Base-by-base conservation (phyloP, 2,113 vertebrate genomes). In the Tragelaphus buxtoni region DNA sequence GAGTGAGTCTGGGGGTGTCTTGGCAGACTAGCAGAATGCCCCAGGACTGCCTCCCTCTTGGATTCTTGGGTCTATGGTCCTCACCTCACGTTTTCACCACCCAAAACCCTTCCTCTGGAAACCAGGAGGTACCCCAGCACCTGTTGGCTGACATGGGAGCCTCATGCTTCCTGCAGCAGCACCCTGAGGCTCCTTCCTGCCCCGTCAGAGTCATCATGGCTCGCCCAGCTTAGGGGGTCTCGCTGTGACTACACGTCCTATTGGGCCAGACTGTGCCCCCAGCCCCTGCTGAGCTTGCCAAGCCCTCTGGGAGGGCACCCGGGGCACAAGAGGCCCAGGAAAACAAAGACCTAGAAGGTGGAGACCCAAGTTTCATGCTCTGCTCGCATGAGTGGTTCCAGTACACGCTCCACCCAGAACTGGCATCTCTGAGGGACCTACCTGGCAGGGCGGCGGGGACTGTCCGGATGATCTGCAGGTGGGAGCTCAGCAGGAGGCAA, bases 401-500 rank as follows among this genome's bases (percentile, higher is more conserved):
- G 20, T 12, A 1, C 0, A 1, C 0, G 28, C 12, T 39, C 39
- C 18, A 10, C 32, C 7, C 26, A 13, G 56, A 69, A 18, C 4
- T 0, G 1, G 28, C 4, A 1, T 39, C 49, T 77, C 12, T 18
- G 10, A 26, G 65, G 61, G 42, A 93, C 97, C 45, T 84, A 98
- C 98, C 98, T 65, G 98, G 94, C 10, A 96, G 88, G 28, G 86
- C 30, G 1, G 32, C 4, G 1, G 98, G 98, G 39, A 98, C 8
- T 0, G 4, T 93, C 49, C 1, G 3, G 30, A 26, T 30, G 45
- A 99, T 95, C 58, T 98, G 98, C 89, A 99, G 95, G 77, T 98
- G 98, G 22, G 96, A 2, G 39, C 97, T 99, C 2, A 99, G 56
- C 30, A 99, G 97, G 83, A 99, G 99, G 30, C 99, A 98, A 0